Conservation (phyloP, 2,888 invertebrate genomes). For the Galerucella pusilla region DNA sequence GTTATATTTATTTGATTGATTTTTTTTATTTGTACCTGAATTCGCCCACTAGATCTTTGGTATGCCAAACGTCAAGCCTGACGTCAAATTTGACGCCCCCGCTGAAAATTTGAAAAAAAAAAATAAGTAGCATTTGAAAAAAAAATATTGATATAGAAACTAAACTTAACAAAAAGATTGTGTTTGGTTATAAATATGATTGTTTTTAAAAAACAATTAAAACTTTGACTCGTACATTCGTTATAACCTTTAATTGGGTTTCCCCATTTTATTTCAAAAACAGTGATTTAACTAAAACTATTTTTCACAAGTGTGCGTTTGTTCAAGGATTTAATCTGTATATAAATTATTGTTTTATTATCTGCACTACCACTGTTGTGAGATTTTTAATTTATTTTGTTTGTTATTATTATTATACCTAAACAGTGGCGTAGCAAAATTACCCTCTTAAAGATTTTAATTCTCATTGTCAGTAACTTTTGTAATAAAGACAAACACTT, state of each 20-base stretch:
- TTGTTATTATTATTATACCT: no score
- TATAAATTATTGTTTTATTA: no score
- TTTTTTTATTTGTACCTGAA: conserved; percentile 41
- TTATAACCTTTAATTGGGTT: not conserved
- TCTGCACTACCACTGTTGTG: no score
- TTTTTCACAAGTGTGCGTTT: no score
- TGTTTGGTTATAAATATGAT: not conserved
- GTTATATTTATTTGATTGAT: conserved; percentile 15
- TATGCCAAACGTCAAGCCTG: conserved; percentile 60
- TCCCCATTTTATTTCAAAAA: not conserved
- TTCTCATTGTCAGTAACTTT: no score
- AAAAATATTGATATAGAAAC: conserved; percentile 15
- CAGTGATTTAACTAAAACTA: not conserved
- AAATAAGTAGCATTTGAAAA: conserved; percentile 29
- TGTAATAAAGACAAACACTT: no score
- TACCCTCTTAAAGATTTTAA: no score
- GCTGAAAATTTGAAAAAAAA: conserved; percentile 53
- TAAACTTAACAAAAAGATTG: not conserved
- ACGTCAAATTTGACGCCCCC: conserved; percentile 59
- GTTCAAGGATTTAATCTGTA: no score
- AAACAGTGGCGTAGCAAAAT: no score
- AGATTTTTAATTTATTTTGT: no score
- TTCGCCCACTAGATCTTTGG: conserved; percentile 57
- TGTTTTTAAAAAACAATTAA: not conserved
- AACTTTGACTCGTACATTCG: not conserved